Evolutionary conservation across 2,888 invertebrate genomes (phyloP).

Genomic region (Ormyrus thymus): DNA sequence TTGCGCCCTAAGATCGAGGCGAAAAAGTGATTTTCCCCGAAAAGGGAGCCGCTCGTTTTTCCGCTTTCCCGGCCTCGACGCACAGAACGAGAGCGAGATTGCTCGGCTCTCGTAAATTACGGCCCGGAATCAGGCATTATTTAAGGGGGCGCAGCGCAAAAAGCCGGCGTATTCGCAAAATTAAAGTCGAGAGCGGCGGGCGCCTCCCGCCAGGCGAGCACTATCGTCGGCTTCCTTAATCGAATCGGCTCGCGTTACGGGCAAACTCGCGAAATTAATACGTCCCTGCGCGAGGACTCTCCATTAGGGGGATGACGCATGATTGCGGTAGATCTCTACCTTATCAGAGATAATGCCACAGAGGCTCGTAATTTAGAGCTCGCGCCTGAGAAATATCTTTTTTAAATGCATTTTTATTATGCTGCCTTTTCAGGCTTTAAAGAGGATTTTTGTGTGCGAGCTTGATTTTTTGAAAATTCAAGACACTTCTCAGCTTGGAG

Average conservation of each 20-base stretch:
- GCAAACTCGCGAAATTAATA: conserved; percentile 13
- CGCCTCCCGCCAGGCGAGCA: no score
- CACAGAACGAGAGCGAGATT: conserved; percentile 2
- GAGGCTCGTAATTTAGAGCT: neutral
- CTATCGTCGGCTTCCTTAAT: neutral
- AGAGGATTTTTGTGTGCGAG: neutral
- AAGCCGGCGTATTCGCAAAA: neutral
- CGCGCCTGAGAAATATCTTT: neutral
- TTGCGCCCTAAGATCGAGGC: no score
- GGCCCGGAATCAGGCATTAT: conserved; percentile 27
- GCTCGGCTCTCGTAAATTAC: conserved; percentile 35
- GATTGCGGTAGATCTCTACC: neutral
- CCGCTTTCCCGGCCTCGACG: neutral
- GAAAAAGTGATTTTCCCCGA: no score
- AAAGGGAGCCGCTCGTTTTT: no score
- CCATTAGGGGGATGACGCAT: neutral
- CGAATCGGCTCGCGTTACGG: neutral
- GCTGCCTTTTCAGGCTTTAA: neutral
- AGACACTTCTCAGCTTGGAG: neutral
- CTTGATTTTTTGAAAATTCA: neutral
- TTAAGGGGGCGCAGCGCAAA: conserved; percentile 11
- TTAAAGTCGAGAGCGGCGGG: neutral
- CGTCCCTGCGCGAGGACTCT: neutral
- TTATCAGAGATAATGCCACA: neutral
- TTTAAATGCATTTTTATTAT: neutral